Conservation (phyloP, 2,888 invertebrate species). For the Callyntrura sp. region DNA sequence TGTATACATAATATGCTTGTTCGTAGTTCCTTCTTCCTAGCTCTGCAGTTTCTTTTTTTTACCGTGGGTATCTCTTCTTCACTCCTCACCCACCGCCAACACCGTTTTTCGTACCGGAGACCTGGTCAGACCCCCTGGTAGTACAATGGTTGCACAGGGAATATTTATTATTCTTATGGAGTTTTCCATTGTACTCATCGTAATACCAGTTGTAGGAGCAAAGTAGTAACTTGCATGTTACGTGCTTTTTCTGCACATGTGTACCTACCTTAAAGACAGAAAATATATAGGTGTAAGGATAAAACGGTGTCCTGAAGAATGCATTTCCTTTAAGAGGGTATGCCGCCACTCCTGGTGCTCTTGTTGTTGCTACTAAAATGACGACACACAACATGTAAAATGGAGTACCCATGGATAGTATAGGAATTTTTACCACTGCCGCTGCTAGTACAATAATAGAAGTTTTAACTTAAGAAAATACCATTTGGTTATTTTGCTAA, state of each 20-base stretch:
- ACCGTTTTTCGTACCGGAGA: not conserved
- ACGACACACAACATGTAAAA: not conserved
- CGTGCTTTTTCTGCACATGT: not conserved
- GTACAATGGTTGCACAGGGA: constrained; percentile 60
- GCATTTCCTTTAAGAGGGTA: constrained; percentile 18
- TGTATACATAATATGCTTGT: too few relatives aligned
- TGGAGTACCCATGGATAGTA: not conserved
- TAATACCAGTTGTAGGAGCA: constrained; percentile 19
- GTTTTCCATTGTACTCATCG: constrained; percentile 13
- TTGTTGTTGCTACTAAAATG: not conserved
- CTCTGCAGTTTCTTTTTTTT: not conserved
- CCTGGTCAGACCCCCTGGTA: constrained; percentile 45
- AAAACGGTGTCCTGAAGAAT: constrained; percentile 3
- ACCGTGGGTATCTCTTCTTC: too few relatives aligned
- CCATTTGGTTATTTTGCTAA: not conserved
- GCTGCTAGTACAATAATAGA: not conserved
- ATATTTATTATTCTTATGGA: constrained; percentile 64
- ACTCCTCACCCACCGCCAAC: not conserved
- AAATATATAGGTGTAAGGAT: not conserved
- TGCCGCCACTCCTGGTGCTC: not conserved
- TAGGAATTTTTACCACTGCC: not conserved
- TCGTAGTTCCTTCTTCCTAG: not conserved
- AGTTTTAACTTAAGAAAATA: not conserved
- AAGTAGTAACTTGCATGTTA: constrained; percentile 30
- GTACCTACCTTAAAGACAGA: not conserved